Evolutionary conservation across 2,113 vertebrate genomes (phyloP), one percentile per base, ranked within the genome.

Genomic region (cat (Felis catus)): DNA sequence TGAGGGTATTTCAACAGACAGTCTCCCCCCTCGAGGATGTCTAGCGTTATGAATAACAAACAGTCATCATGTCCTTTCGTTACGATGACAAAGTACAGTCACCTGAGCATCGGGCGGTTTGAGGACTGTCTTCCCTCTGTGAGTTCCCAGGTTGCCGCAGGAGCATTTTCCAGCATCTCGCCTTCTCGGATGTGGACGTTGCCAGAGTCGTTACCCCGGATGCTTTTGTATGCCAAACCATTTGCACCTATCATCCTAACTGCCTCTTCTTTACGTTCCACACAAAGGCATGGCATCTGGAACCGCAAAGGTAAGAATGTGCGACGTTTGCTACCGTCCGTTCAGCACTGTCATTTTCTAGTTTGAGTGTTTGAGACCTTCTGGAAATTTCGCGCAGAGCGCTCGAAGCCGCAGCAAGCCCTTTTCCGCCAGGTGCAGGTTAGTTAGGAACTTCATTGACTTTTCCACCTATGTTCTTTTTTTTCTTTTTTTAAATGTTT

Each of bases 201-300:
- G 97, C 93, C 94, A 98, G 74, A 18, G 97, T 98, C 48, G 39
- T 97, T 36, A 76, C 98, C 55, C 99, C 99, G 0, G 98, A 98
- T 82, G 85, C 66, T 12, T 96, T 94, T 21, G 98, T 98, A 61
- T 99, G 99, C 91, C 98, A 98, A 36, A 98, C 92, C 78, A 97
- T 97, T 80, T 99, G 99, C 85, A 99, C 98, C 33, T 99, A 99
- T 70, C 98, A 98, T 51, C 98, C 99, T 41, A 95, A 39, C 31
- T 99, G 99, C 39, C 98, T 98, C 83, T 99, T 99, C 98, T 99
- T 99, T 76, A 99, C 99, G 0, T 99, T 98, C 95, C 95, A 98
- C 36, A 98, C 94, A 9, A 97, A 25, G 3, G 55, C 74, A 2
- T 97, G 98, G 98, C 9, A 89, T 14, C 23, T 15, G 39, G 97